Base-by-base conservation (phyloP, 2,113 vertebrate genomes). In the Sminthopsis crassicaudata region DNA sequence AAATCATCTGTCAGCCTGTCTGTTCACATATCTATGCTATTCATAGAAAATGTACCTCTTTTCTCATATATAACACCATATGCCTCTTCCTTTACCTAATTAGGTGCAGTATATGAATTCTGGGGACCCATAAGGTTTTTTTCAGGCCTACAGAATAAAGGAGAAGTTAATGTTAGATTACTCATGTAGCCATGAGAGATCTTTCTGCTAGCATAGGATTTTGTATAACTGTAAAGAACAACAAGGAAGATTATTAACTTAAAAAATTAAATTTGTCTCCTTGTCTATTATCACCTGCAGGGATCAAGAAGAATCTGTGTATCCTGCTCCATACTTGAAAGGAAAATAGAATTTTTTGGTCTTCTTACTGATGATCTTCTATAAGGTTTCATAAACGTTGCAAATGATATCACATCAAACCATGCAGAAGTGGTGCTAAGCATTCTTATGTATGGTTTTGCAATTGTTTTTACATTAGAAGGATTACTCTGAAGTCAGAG, bases 1-100 rank as follows among this genome's bases (percentile, higher is more conserved):
- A 84, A 46, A 92, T 97, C 97, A 97, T 97, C 97, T 98, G 97
- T 93, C 97, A 93, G 93, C 96, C 97, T 98, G 95, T 97, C 97
- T 98, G 97, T 96, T 97, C 96, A 46, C 96, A 94, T 36, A 22
- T 91, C 91, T 91, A 36, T 46, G 96, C 96, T 96, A 97, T 97
- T 97, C 96, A 97, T 96, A 97, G 97, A 93, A 93, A 91, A 22
- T 0, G 48, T 48, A 96, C 95, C 96, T 97, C 95, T 92, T 90
- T 57, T 92, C 95, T 88, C 92, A 90, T 92, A 92, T 92, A 91
- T 53, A 96, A 52, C 94, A 89, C 96, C 97, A 97, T 96, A 97
- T 97, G 97, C 96, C 93, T 97, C 94, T 94, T 76, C 94, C 95
- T 94, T 93, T 93, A 96, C 96, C 97, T 96, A 96, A 90, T 90